Evolutionary conservation across 2,888 invertebrate species (phyloP).

Genomic region (Deroplatys truncata): DNA sequence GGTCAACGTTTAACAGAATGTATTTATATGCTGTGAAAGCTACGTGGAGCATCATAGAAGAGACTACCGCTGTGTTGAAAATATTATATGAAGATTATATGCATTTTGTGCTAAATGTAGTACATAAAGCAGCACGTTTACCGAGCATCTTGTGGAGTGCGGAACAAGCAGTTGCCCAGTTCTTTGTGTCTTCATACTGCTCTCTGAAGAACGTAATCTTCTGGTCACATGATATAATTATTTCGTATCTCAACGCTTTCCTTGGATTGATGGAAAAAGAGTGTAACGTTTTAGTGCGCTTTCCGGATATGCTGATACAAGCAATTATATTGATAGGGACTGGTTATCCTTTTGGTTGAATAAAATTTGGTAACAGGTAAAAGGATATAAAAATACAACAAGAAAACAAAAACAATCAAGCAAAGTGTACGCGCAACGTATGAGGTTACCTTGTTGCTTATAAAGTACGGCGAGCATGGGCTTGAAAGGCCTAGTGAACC

Average conservation of each 20-base stretch:
- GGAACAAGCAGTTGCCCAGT: not conserved
- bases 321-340: constrained; percentile 12
- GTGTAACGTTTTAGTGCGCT: not conserved
- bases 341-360: too few species aligned
- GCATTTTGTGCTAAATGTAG: constrained; percentile 2
- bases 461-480: too few species aligned
- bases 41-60: too few species aligned
- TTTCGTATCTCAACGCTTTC: not conserved
- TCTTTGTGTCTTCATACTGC: not conserved
- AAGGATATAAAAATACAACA: too few species aligned
- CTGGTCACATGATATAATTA: not conserved
- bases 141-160: not conserved
- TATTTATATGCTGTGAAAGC: too few species aligned
- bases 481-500: too few species aligned
- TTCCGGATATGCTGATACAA: constrained; percentile 19
- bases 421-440: too few species aligned
- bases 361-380: too few species aligned
- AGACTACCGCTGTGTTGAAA: not conserved
- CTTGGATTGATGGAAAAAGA: not conserved
- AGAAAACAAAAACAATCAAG: too few species aligned
- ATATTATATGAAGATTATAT: constrained; percentile 21
- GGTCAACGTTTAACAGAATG: too few species aligned
- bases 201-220: too few species aligned
- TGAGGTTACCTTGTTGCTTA: too few species aligned
- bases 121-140: not conserved